Percentiles rank a stretch among this genome's conserved stretches.
Conservation (phyloP, 1,140 invertebrate genomes). For the Pristionchus pacificus region DNA sequence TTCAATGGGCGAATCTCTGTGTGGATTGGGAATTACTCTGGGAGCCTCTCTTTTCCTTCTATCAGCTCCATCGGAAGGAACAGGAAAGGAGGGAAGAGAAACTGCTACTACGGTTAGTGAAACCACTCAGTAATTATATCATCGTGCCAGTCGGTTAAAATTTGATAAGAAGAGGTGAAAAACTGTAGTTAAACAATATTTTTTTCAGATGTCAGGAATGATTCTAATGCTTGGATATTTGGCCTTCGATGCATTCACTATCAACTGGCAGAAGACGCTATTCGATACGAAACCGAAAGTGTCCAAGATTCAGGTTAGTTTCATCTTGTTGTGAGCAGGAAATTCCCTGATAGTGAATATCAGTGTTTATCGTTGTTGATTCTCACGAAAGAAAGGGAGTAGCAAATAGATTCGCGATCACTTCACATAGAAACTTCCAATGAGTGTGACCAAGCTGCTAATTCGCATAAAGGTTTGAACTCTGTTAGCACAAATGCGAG, state of each 20-base stretch:
- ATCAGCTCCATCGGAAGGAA: constrained; percentile 18
- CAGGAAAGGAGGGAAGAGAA: neutral
- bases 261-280: constrained; percentile 91
- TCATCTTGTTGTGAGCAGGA: neutral
- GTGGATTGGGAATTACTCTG: constrained; percentile 79
- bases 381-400: constrained; percentile 17
- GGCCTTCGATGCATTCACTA: constrained; percentile 92
- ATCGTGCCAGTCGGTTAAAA: neutral
- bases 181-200: constrained; percentile 48
- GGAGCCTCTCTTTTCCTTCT: constrained; percentile 80
- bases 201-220: constrained; percentile 68
- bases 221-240: constrained; percentile 83
- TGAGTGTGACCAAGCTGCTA: too few relatives aligned
- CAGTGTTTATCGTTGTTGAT: neutral
- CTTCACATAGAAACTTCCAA: too few relatives aligned
- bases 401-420: too few relatives aligned
- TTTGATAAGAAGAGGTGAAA: constrained; percentile 41
- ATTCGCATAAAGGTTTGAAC: too few relatives aligned
- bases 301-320: constrained; percentile 42
- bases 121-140: neutral
- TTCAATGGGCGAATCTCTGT: constrained; percentile 85
- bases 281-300: constrained; percentile 71
- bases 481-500: too few relatives aligned
- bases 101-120: neutral
- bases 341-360: neutral